Evolutionary conservation across 2,888 invertebrate species (phyloP).

Genomic region (Lithophane socia): DNA sequence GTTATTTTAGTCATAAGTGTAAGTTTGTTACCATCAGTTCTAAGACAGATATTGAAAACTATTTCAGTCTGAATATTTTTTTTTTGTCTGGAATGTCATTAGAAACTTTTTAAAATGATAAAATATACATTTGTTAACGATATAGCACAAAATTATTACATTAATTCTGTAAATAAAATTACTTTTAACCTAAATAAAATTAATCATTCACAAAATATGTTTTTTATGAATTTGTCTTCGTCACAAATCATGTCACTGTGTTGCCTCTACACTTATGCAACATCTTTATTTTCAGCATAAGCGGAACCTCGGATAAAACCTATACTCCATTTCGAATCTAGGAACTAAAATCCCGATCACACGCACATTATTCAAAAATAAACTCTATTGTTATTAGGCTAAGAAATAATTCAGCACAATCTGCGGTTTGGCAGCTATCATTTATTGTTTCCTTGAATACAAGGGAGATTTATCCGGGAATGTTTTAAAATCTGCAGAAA

Average conservation of each 20-base stretch:
- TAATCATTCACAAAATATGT: neutral
- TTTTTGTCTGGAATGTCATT: slow-evolving; percentile 19
- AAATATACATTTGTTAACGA: neutral
- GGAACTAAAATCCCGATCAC: slow-evolving; percentile 40
- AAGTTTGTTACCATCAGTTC: slow-evolving; percentile 31
- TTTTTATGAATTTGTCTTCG: neutral
- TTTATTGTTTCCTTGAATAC: slow-evolving; percentile 53
- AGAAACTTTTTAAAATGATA: neutral
- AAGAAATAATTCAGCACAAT: slow-evolving; percentile 42
- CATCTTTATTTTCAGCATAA: slow-evolving; percentile 19
- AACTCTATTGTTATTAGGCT: slow-evolving; percentile 36
- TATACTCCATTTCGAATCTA: slow-evolving; percentile 44
- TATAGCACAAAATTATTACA: neutral
- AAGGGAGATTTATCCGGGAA: slow-evolving; percentile 35
- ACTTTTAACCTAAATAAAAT: neutral
- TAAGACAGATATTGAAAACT: slow-evolving; percentile 51
- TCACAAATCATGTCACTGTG: neutral
- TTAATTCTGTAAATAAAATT: neutral
- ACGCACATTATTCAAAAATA: slow-evolving; percentile 47
- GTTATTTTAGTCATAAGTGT: slow-evolving; percentile 1
- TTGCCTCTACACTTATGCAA: slow-evolving; percentile 11
- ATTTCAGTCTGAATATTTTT: slow-evolving; percentile 38
- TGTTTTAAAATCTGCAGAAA: slow-evolving; percentile 42
- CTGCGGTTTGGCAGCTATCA: slow-evolving; percentile 60
- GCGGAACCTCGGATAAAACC: slow-evolving; percentile 53